Evolutionary conservation across 1,140 invertebrate genomes (phyloP).

Genomic region (Anastrepha ludens): DNA sequence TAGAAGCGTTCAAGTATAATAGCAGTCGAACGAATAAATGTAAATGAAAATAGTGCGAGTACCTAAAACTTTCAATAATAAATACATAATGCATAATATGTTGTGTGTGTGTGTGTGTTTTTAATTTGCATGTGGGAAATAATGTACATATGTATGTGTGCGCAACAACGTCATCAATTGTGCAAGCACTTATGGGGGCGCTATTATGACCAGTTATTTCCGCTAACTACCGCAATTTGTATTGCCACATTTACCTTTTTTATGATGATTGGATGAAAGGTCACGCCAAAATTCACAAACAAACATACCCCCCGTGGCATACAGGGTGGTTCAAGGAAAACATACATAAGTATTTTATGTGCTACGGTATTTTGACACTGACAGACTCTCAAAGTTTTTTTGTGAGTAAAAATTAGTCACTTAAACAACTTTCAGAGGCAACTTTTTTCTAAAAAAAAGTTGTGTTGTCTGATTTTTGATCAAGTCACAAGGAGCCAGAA

Average conservation of each 20-base stretch:
- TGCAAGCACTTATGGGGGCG: constrained; percentile 18
- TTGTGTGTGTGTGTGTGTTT: not conserved
- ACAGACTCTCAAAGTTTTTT: too few relatives aligned
- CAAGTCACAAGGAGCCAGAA: too few relatives aligned
- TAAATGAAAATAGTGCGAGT: not conserved
- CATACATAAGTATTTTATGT: not conserved
- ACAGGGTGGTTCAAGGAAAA: not conserved
- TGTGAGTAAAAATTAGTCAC: too few relatives aligned
- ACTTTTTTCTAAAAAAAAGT: too few relatives aligned
- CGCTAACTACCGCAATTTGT: constrained; percentile 36
- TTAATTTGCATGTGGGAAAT: too few relatives aligned
- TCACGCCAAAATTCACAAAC: not conserved
- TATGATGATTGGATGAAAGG: constrained; percentile 33
- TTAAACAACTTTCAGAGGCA: too few relatives aligned
- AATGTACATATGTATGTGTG: too few relatives aligned
- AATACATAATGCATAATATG: not conserved
- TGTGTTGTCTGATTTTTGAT: too few relatives aligned
- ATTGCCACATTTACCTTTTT: not conserved
- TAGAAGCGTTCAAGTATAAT: not conserved
- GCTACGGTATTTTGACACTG: too few relatives aligned
- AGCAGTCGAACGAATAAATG: not conserved
- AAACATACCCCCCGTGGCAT: too few relatives aligned
- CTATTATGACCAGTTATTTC: constrained; percentile 44
- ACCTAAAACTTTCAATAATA: constrained; percentile 27
- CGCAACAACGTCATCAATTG: constrained; percentile 15